These are phyloP conservation scores for Kuschelorhynchus macadamiae DNA, from an alignment of 2,888 invertebrate species.

Conservation along the genomic window DNA sequence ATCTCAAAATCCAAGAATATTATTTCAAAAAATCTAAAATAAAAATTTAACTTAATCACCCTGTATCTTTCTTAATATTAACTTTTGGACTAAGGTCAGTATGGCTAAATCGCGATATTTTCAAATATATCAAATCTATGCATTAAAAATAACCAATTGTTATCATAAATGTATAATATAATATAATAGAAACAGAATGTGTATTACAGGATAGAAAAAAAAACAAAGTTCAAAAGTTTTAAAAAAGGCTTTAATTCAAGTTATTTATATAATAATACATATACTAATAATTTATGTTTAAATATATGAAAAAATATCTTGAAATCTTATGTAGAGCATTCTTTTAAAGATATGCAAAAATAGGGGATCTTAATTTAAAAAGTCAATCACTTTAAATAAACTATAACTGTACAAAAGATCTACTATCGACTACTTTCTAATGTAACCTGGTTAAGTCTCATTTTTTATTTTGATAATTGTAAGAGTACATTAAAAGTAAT, in stretches of 20 bases:
- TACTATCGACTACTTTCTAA: constrained; percentile 33
- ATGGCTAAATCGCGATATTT: too few species aligned
- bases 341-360: constrained; percentile 52
- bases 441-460: constrained; percentile 38
- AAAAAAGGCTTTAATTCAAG: constrained; percentile 22
- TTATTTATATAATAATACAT: too few species aligned
- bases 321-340: constrained; percentile 43
- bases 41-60: too few species aligned
- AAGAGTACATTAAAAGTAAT: constrained; percentile 22
- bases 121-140: too few species aligned
- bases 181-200: too few species aligned
- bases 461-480: constrained; percentile 31
- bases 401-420: constrained; percentile 56
- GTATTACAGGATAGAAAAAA: constrained; percentile 1
- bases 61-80: too few species aligned
- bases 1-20: too few species aligned
- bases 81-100: too few species aligned
- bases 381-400: constrained; percentile 43
- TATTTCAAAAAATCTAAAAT: too few species aligned
- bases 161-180: too few species aligned
- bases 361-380: constrained; percentile 42
- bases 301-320: constrained; percentile 45
- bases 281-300: constrained; percentile 26
- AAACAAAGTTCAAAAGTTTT: neutral
- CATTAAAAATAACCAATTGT: too few species aligned